phyloP scores from a whole-genome alignment of 2,888 invertebrate genomes.

The Helleia helle region DNA sequence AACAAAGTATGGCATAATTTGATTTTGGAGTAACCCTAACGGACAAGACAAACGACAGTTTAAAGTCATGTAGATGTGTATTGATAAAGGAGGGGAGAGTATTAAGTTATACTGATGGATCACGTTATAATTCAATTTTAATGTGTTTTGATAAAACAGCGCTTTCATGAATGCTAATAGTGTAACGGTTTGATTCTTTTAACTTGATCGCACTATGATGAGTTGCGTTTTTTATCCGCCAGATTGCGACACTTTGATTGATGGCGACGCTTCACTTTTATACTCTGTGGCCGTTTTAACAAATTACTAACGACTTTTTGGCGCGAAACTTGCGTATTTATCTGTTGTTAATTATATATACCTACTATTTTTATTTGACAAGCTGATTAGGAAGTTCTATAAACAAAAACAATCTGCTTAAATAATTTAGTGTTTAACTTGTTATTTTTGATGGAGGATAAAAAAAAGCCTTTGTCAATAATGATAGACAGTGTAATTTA shows the following conservation, averaged over 20 bases:
- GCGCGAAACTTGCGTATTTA: no score
- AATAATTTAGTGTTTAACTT: no score
- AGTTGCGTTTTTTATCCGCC: conserved; percentile 18
- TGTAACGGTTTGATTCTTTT: conserved; percentile 29
- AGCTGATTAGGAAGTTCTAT: no score
- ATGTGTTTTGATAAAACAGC: conserved; percentile 66
- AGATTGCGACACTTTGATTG: conserved; percentile 9
- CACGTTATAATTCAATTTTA: conserved; percentile 63
- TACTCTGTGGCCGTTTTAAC: background rate
- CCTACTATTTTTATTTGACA: no score
- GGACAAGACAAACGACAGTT: conserved; percentile 58
- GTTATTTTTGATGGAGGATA: no score
- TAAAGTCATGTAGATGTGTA: conserved; percentile 49
- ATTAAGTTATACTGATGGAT: conserved; percentile 69
- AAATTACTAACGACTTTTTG: background rate
- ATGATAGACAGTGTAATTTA: no score
- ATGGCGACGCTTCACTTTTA: conserved; percentile 1
- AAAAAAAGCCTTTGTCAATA: no score
- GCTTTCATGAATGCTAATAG: conserved; percentile 36
- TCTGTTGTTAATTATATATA: no score
- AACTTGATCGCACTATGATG: conserved; percentile 27
- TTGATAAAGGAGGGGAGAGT: conserved; percentile 36
- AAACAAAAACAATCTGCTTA: no score
- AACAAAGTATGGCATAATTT: no score
- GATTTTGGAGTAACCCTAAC: conserved; percentile 28